Evolutionary conservation across 2,888 invertebrate genomes (phyloP).

Genomic region (Drosophila putrida): DNA sequence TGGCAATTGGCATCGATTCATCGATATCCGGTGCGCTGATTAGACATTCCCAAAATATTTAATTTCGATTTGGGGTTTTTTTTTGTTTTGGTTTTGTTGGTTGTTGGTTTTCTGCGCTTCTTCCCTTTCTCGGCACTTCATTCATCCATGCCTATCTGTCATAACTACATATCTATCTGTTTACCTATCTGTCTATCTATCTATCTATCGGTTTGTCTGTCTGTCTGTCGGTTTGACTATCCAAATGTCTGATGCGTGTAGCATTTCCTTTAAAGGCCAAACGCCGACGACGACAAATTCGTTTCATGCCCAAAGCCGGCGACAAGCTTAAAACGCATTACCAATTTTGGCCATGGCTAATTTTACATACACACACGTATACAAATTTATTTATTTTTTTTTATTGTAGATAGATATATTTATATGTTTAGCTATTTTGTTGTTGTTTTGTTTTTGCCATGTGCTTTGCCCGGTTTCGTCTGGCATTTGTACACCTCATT

Average conservation of each 20-base stretch:
- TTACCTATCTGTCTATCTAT: constrained; percentile 5
- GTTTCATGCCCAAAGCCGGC: constrained; percentile 70
- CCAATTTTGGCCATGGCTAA: constrained; percentile 75
- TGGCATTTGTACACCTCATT: constrained; percentile 35
- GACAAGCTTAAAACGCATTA: constrained; percentile 72
- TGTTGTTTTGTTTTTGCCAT: constrained; percentile 14
- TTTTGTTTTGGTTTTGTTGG: too few species aligned
- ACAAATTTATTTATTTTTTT: neutral
- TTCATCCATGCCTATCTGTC: constrained; percentile 28
- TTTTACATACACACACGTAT: constrained; percentile 52
- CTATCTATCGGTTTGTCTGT: constrained; percentile 17
- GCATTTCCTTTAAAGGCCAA: constrained; percentile 63
- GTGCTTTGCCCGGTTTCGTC: neutral
- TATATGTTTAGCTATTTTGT: constrained; percentile 2
- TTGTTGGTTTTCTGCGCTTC: neutral
- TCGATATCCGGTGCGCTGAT: constrained; percentile 38
- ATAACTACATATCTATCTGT: constrained; percentile 12
- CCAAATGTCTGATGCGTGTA: constrained; percentile 37
- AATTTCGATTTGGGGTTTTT: neutral
- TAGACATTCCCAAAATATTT: constrained; percentile 22
- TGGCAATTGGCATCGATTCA: constrained; percentile 13
- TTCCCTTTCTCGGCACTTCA: neutral
- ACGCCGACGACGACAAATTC: constrained; percentile 66
- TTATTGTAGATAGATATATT: neutral
- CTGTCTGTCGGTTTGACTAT: constrained; percentile 11